These are phyloP conservation scores for Orbicella faveolata DNA, from an alignment of 64 coral and sea anemone genomes.

Conservation along the genomic window DNA sequence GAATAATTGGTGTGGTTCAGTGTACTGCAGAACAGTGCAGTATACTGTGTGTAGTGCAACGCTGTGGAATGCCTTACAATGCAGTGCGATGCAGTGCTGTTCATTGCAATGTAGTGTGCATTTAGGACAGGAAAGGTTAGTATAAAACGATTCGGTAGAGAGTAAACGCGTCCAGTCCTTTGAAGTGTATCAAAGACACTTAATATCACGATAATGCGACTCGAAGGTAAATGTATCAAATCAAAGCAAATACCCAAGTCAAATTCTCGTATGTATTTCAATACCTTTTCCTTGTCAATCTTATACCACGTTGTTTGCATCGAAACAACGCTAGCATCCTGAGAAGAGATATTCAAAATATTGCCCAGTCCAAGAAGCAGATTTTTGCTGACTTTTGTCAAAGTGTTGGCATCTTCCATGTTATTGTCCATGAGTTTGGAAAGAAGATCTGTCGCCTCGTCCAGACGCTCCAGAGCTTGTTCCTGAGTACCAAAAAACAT, in stretches of 20 bases:
- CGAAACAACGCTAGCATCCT: not conserved
- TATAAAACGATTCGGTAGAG: too few species aligned
- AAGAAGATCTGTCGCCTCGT: not conserved
- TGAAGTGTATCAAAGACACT: too few species aligned
- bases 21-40: too few species aligned
- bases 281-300: not conserved
- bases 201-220: too few species aligned
- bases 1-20: too few species aligned
- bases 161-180: too few species aligned
- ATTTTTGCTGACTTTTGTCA: not conserved
- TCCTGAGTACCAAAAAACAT: not conserved
- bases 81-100: too few species aligned
- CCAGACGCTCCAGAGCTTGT: not conserved
- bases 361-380: conserved; percentile 11
- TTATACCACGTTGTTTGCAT: not conserved
- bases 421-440: not conserved
- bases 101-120: too few species aligned
- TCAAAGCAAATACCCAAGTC: not conserved
- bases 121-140: too few species aligned
- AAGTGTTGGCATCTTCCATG: not conserved
- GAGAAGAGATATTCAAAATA: conserved; percentile 23
- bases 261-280: not conserved
- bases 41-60: too few species aligned
- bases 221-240: not conserved
- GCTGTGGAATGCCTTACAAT: too few species aligned